These are phyloP conservation scores for Ammodytes marinus DNA, from an alignment of 2,113 vertebrate genomes.

Conservation along the genomic window DNA sequence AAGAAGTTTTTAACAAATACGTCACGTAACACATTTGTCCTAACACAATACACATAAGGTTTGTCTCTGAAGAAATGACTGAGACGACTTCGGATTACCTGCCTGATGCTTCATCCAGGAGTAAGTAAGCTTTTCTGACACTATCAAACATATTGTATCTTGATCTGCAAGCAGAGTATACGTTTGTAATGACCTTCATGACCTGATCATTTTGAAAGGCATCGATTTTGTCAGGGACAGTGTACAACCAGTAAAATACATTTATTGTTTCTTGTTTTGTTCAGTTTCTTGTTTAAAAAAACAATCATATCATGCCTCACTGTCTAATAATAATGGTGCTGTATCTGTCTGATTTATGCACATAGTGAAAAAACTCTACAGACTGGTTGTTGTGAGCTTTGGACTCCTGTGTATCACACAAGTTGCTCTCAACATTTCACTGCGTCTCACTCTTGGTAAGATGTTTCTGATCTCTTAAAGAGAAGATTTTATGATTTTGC, in stretches of 20 bases:
- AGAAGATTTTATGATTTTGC: no score
- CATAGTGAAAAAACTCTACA: conserved; percentile 21
- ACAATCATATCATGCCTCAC: neutral
- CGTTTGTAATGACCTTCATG: no score
- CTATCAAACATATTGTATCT: neutral
- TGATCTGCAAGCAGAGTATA: no score
- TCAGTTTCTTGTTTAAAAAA: no score
- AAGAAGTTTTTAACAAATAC: no score
- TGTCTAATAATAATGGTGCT: neutral
- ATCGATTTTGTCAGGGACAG: neutral
- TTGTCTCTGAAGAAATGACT: neutral
- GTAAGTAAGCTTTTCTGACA: conserved; percentile 3
- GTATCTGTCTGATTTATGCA: neutral
- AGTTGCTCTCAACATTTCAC: conserved; percentile 55
- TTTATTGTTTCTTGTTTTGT: no score
- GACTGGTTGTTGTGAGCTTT: conserved; percentile 51
- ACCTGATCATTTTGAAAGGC: no score
- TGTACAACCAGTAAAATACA: neutral
- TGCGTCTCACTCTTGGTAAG: conserved; percentile 52
- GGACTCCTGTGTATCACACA: conserved; percentile 68
- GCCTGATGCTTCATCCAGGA: neutral
- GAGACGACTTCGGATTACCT: neutral
- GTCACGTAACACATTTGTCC: no score
- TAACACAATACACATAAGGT: no score
- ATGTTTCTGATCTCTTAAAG: neutral